Percentiles rank a stretch among this genome's conserved stretches.
phyloP scores from a whole-genome alignment of 2,113 vertebrate species.

The Setophaga kirtlandii region DNA sequence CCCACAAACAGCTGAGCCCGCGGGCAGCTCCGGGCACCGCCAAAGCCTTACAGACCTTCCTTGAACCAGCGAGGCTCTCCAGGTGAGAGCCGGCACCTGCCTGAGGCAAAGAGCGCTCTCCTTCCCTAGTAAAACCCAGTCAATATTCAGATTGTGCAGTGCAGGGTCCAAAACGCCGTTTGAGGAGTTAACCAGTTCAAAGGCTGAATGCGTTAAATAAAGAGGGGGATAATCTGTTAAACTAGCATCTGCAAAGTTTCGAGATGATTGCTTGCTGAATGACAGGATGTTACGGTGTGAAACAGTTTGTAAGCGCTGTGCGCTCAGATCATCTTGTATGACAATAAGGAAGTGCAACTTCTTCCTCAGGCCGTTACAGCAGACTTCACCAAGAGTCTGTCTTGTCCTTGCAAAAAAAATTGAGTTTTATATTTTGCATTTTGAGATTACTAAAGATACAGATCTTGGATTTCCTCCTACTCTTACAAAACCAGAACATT shows the following conservation, averaged over 20 bases:
- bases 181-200: accelerated
- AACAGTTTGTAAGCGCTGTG: neutral
- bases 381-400: neutral
- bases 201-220: neutral
- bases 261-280: neutral
- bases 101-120: neutral
- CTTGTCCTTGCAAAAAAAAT: neutral
- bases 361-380: neutral
- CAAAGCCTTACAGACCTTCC: neutral
- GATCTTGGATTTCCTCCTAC: neutral
- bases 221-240: neutral
- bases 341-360: slow-evolving; percentile 39
- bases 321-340: neutral
- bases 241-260: neutral
- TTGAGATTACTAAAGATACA: neutral
- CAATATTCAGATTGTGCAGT: neutral
- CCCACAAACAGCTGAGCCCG: neutral
- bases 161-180: accelerated
- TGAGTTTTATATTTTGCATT: neutral
- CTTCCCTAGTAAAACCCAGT: neutral
- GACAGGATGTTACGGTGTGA: slow-evolving; percentile 42
- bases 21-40: neutral
- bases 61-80: neutral
- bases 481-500: neutral
- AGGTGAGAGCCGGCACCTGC: neutral